Conservation (phyloP, 2,797 vertebrate species). For the Poliocrania exsul region DNA sequence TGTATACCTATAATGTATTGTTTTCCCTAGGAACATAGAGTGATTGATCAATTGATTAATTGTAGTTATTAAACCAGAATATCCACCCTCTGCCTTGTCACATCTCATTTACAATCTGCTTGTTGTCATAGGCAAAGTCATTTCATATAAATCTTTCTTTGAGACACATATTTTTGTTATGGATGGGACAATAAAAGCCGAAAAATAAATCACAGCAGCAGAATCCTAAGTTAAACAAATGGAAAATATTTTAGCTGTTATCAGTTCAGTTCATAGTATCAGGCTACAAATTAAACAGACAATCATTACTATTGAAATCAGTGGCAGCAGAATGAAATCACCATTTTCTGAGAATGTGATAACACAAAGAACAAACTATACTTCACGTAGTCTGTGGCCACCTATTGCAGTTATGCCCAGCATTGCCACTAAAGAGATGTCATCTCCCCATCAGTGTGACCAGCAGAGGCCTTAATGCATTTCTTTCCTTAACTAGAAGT, state of each 20-base stretch:
- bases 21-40: neutral
- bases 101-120: neutral
- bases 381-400: neutral
- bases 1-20: neutral
- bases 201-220: neutral
- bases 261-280: neutral
- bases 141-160: neutral
- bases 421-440: neutral
- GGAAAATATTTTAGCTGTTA: neutral
- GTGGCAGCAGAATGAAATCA: neutral
- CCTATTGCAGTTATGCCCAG: neutral
- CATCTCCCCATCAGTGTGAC: neutral
- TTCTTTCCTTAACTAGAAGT: neutral
- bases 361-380: neutral
- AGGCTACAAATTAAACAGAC: neutral
- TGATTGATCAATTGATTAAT: constrained; percentile 29
- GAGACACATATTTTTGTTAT: neutral
- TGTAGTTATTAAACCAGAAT: constrained; percentile 28
- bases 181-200: neutral
- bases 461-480: neutral
- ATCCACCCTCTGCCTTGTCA: constrained; percentile 16
- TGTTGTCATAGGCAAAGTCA: neutral
- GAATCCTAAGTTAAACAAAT: neutral
- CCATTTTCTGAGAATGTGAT: neutral
- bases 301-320: neutral